phyloP scores from a whole-genome alignment of 2,113 vertebrate species.

The Microtus pennsylvanicus region DNA sequence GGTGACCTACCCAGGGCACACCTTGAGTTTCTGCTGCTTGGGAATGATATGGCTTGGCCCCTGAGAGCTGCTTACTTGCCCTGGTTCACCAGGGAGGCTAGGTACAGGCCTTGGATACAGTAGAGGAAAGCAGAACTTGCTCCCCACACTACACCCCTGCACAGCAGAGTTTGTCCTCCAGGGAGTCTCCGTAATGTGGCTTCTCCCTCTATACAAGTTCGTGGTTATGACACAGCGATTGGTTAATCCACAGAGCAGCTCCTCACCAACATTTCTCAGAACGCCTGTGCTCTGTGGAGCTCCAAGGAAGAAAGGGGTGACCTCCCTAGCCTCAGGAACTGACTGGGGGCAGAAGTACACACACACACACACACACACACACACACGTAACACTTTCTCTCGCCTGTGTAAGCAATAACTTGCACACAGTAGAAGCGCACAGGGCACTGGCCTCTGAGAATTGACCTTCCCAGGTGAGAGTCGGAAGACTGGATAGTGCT shows the following conservation, averaged over 20 bases:
- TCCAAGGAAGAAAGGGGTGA: not conserved
- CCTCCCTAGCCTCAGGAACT: too few relatives aligned
- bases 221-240: not conserved
- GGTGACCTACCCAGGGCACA: not conserved
- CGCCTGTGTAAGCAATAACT: not conserved
- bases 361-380: too few relatives aligned
- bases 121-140: not conserved
- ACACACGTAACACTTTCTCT: too few relatives aligned
- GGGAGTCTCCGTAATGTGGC: too few relatives aligned
- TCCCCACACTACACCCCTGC: not conserved
- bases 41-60: not conserved
- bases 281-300: not conserved
- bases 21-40: not conserved
- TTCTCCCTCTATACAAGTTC: not conserved
- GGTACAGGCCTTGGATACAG: not conserved
- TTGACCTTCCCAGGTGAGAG: not conserved
- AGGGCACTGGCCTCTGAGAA: not conserved
- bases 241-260: not conserved
- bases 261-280: not conserved
- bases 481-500: rapidly evolving
- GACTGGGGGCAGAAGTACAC: not conserved
- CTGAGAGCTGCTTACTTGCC: not conserved
- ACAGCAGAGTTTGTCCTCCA: rapidly evolving
- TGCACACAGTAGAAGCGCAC: rapidly evolving
- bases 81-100: not conserved